Percentiles rank a stretch among this genome's conserved stretches.
phyloP scores from a whole-genome alignment of 2,113 vertebrate species.

The Lophochroa leadbeateri region DNA sequence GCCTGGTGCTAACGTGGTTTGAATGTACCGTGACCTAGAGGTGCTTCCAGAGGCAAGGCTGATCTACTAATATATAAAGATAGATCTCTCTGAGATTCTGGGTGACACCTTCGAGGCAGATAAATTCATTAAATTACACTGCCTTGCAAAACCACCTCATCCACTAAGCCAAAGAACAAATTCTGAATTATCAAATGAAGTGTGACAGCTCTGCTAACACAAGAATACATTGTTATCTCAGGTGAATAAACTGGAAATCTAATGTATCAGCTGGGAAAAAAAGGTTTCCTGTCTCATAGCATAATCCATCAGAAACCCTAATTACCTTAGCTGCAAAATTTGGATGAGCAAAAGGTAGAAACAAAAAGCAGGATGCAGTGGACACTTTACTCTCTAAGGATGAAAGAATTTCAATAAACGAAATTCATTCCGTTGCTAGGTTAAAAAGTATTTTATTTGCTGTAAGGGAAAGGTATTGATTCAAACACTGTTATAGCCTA shows the following conservation, averaged over 20 bases:
- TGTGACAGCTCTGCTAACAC: conserved; percentile 39
- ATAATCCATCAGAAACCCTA: neutral
- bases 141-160: conserved; percentile 4
- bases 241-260: conserved; percentile 42
- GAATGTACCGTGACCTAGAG: neutral
- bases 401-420: neutral
- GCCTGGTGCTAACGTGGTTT: neutral
- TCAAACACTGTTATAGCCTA: neutral
- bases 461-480: neutral
- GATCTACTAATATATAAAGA: conserved; percentile 25
- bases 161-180: conserved; percentile 21
- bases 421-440: neutral
- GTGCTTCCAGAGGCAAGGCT: conserved; percentile 19
- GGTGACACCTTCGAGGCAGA: conserved; percentile 4
- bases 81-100: conserved; percentile 14
- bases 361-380: neutral
- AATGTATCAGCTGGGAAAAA: neutral
- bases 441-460: neutral
- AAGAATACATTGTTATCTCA: conserved; percentile 21
- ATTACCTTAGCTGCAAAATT: neutral
- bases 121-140: conserved; percentile 1
- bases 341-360: neutral
- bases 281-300: neutral
- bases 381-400: neutral
- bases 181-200: conserved; percentile 41